phyloP scores from a whole-genome alignment of 2,113 vertebrate genomes.

The Alligator sinensis region DNA sequence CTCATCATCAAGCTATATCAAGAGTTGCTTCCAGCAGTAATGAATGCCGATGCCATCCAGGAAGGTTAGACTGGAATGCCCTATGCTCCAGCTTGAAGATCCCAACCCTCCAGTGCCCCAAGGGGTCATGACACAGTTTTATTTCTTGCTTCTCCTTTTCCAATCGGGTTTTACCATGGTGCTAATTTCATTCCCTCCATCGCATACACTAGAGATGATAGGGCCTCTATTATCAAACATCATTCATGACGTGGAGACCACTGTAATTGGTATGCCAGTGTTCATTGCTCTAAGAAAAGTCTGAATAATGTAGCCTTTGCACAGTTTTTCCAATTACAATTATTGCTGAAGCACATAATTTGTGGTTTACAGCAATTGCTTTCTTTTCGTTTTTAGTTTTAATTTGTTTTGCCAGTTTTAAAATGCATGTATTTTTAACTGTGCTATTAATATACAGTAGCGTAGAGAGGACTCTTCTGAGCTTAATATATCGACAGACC shows the following conservation, averaged over 20 bases:
- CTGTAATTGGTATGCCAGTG: neutral
- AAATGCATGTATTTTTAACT: conserved; percentile 24
- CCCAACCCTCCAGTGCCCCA: neutral
- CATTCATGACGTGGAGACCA: neutral
- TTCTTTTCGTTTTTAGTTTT: conserved; percentile 27
- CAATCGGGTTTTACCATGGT: neutral
- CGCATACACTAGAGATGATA: conserved; percentile 5
- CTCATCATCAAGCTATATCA: neutral
- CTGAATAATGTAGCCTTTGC: neutral
- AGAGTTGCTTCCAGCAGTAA: neutral
- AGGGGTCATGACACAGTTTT: neutral
- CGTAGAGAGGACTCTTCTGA: neutral
- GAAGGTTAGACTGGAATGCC: neutral
- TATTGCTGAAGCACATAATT: conserved; percentile 15
- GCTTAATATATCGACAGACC: conserved; percentile 10
- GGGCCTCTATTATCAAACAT: neutral
- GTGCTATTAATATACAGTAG: neutral
- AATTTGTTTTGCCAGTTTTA: conserved; percentile 23
- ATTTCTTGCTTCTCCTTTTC: neutral
- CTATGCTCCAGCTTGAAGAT: neutral
- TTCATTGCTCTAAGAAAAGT: conserved; percentile 2
- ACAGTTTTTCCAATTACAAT: conserved; percentile 9
- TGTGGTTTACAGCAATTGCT: neutral
- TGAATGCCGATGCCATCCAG: neutral
- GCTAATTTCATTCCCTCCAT: conserved; percentile 19